phyloP scores from a whole-genome alignment of 2,888 invertebrate species.

The Cephus spinipes region DNA sequence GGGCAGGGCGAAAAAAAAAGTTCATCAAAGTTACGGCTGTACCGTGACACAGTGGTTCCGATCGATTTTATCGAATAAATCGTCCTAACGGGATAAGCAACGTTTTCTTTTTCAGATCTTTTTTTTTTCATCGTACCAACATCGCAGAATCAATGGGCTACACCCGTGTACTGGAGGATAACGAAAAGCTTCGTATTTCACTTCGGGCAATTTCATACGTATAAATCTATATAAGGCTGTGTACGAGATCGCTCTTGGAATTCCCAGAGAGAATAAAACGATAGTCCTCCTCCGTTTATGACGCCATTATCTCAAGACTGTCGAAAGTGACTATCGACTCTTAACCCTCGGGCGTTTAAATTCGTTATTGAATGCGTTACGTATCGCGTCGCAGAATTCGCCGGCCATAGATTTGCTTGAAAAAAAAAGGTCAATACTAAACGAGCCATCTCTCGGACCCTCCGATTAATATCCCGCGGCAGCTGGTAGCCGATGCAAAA shows the following conservation, averaged over 20 bases:
- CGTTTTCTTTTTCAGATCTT: background rate
- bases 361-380: background rate
- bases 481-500: background rate
- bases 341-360: background rate
- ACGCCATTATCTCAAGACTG: background rate
- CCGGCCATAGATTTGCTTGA: too few relatives aligned
- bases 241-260: background rate
- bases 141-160: background rate
- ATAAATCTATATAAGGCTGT: background rate
- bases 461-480: background rate
- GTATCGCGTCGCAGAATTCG: background rate
- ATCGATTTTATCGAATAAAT: background rate
- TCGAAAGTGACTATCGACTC: background rate
- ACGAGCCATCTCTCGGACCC: background rate
- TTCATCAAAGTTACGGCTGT: background rate
- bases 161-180: background rate
- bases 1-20: background rate
- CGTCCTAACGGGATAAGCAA: background rate
- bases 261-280: background rate
- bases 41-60: background rate
- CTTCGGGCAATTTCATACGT: background rate
- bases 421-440: too few relatives aligned
- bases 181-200: background rate
- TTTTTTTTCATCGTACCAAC: background rate
- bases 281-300: background rate